phyloP scores from a whole-genome alignment of 2,888 invertebrate species.

The Himalopsyche kuldschensis region DNA sequence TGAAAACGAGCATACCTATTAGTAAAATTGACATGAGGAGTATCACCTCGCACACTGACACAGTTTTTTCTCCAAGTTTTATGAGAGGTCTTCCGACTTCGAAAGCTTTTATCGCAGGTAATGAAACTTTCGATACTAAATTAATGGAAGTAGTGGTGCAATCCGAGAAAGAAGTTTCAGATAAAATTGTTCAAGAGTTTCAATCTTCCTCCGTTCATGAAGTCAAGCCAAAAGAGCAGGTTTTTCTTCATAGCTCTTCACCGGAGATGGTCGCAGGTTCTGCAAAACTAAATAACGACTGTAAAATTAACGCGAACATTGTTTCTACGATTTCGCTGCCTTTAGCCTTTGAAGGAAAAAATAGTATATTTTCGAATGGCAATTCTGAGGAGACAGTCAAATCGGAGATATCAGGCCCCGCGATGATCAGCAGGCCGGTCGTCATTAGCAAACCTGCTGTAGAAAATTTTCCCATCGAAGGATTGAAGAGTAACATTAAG shows the following conservation, averaged over 20 bases:
- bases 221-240: conserved; percentile 36
- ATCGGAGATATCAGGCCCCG: not conserved
- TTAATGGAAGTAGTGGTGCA: not conserved
- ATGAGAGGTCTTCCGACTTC: not conserved
- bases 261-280: not conserved
- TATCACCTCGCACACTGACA: conserved; percentile 10
- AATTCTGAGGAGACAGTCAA: not conserved
- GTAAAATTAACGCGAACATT: not conserved
- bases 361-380: not conserved
- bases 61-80: not conserved
- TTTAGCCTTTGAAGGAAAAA: not conserved
- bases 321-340: not conserved
- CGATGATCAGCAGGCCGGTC: not conserved
- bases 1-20: conserved; percentile 58
- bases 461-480: not conserved
- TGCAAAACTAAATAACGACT: not conserved
- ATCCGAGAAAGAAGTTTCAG: not conserved
- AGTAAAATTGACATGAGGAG: conserved; percentile 40
- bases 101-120: not conserved
- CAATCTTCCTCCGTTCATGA: conserved; percentile 24
- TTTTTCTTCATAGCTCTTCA: not conserved
- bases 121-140: not conserved
- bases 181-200: conserved; percentile 42
- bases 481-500: not conserved
- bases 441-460: not conserved